phyloP scores from a whole-genome alignment of 2,888 invertebrate species.

The Ischnura elegans region DNA sequence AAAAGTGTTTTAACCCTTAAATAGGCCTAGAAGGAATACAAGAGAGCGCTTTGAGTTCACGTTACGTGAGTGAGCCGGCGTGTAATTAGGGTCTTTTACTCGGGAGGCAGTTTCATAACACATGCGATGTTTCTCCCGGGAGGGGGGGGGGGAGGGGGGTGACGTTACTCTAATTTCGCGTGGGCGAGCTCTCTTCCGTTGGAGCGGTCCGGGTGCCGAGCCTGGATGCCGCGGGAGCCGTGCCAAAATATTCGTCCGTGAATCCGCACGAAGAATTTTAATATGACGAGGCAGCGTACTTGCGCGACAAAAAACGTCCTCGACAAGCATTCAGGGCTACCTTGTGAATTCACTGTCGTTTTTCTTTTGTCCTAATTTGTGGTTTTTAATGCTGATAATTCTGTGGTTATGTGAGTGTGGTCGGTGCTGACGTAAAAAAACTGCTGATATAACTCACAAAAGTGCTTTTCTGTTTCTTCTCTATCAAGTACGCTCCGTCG shows the following conservation, averaged over 20 bases:
- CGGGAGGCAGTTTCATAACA: neutral
- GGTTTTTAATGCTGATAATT: too few species aligned
- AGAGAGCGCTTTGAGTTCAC: neutral
- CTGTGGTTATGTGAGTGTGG: too few species aligned
- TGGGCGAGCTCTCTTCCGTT: neutral
- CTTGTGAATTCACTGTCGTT: too few species aligned
- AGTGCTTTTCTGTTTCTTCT: too few species aligned
- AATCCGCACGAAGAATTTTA: neutral
- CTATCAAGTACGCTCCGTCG: too few species aligned
- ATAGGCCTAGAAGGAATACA: neutral
- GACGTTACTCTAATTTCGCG: conserved; percentile 14
- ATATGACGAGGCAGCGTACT: neutral
- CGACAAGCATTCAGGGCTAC: neutral
- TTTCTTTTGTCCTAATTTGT: too few species aligned
- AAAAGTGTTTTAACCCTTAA: too few species aligned
- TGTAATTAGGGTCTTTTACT: neutral
- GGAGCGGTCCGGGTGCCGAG: neutral
- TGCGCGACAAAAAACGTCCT: too few species aligned
- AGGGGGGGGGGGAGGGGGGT: too few species aligned
- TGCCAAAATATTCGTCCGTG: neutral
- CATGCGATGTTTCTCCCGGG: too few species aligned
- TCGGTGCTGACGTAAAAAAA: too few species aligned
- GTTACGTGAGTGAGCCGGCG: neutral
- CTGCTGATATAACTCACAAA: too few species aligned
- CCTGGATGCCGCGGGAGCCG: neutral